These are phyloP conservation scores for Theropithecus gelada DNA, from an alignment of 2,113 vertebrate genomes.

Conservation along the genomic window DNA sequence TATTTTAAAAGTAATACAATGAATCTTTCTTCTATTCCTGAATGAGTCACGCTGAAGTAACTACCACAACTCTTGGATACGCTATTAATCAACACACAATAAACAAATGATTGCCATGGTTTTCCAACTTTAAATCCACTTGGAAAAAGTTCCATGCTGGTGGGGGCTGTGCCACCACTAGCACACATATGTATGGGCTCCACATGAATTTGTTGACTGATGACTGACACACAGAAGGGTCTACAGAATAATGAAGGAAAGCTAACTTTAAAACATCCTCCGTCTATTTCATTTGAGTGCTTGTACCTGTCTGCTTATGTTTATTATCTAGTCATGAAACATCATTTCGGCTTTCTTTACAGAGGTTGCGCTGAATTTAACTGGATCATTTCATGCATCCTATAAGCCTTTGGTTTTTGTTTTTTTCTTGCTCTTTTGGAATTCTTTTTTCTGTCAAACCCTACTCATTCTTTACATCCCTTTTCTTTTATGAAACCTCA, in stretches of 20 bases:
- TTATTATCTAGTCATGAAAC: neutral
- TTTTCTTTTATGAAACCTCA: neutral
- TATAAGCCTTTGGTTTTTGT: neutral
- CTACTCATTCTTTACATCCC: neutral
- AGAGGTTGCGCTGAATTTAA: neutral
- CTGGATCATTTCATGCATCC: neutral
- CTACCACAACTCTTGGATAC: neutral
- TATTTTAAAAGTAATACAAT: neutral
- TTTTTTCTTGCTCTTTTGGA: neutral
- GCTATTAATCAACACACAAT: neutral
- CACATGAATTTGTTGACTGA: neutral
- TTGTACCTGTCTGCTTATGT: neutral
- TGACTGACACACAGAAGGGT: neutral
- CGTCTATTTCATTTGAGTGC: neutral
- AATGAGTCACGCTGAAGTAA: neutral
- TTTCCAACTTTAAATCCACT: neutral
- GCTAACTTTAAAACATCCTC: neutral
- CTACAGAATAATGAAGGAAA: neutral
- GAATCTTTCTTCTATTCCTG: neutral
- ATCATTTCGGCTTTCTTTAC: neutral
- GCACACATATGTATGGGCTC: neutral
- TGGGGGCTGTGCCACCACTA: neutral
- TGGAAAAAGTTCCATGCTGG: neutral
- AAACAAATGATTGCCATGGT: neutral
- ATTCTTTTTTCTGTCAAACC: neutral